These are phyloP conservation scores for Elaphurus davidianus DNA, from an alignment of 2,113 vertebrate species.

Conservation along the genomic window DNA sequence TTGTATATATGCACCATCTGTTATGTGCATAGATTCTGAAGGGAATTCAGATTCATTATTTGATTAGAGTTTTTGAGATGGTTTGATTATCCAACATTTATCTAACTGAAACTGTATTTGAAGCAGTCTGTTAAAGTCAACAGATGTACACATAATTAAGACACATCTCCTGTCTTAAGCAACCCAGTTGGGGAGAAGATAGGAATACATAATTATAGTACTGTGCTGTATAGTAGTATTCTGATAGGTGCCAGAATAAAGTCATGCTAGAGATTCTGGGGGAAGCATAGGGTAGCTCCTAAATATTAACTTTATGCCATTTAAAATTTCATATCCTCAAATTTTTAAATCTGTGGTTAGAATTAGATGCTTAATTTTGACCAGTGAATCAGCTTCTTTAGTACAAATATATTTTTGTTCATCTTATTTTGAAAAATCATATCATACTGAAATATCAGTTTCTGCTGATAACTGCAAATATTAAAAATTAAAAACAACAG, in stretches of 20 bases:
- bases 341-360: neutral
- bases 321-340: neutral
- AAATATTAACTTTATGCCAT: neutral
- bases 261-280: neutral
- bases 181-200: neutral
- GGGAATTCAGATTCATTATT: neutral
- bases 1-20: neutral
- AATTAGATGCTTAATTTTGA: neutral
- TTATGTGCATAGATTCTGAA: neutral
- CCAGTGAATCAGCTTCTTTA: neutral
- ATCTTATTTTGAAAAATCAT: neutral
- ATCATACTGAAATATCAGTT: neutral
- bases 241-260: neutral
- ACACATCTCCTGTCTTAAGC: neutral
- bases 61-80: neutral
- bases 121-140: neutral
- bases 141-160: neutral
- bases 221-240: neutral
- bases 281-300: neutral
- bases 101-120: neutral
- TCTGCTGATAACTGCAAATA: neutral
- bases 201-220: neutral
- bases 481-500: neutral
- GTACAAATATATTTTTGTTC: neutral
- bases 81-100: conserved; percentile 8